phyloP scores from a whole-genome alignment of 2,888 invertebrate genomes.

The Petrolisthes manimaculis region DNA sequence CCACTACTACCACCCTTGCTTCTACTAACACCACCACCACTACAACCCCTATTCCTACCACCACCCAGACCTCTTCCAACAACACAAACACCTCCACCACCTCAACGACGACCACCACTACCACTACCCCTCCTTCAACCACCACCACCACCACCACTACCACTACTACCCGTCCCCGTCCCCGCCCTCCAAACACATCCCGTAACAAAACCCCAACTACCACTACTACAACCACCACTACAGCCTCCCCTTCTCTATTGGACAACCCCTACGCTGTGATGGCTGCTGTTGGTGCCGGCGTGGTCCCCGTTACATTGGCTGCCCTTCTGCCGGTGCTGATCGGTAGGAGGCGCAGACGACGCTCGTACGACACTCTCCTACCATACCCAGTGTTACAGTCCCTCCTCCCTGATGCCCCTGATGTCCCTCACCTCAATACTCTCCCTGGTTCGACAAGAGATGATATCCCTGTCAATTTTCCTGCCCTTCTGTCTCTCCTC shows the following conservation, averaged over 20 bases:
- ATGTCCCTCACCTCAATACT: too few relatives aligned
- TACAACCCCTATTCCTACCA: slow-evolving; percentile 11
- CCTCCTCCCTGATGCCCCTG: too few relatives aligned
- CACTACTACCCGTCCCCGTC: slow-evolving; percentile 26
- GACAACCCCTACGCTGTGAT: slow-evolving; percentile 61
- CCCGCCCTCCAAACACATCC: slow-evolving; percentile 8
- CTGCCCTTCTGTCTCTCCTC: too few relatives aligned
- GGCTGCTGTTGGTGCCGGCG: slow-evolving; percentile 64
- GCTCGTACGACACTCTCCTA: neutral
- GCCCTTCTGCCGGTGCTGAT: slow-evolving; percentile 62
- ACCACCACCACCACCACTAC: slow-evolving; percentile 39
- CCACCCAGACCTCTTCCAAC: slow-evolving; percentile 10
- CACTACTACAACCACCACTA: slow-evolving; percentile 9
- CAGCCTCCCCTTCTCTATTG: slow-evolving; percentile 34
- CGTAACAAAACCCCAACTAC: slow-evolving; percentile 30
- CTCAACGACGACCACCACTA: slow-evolving; percentile 19
- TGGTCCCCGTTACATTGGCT: slow-evolving; percentile 61
- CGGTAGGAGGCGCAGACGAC: slow-evolving; percentile 51
- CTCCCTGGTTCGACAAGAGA: too few relatives aligned
- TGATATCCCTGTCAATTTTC: too few relatives aligned
- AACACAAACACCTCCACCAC: slow-evolving; percentile 17
- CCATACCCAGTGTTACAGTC: too few relatives aligned
- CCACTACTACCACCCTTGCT: neutral
- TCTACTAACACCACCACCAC: slow-evolving; percentile 1
- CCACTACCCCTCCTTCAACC: slow-evolving; percentile 34